A percentile compares a stretch with the other conserved stretches of the same genome.
Evolutionary conservation across 2,113 vertebrate genomes (phyloP).

Genomic region (Ciconia boyciana): DNA sequence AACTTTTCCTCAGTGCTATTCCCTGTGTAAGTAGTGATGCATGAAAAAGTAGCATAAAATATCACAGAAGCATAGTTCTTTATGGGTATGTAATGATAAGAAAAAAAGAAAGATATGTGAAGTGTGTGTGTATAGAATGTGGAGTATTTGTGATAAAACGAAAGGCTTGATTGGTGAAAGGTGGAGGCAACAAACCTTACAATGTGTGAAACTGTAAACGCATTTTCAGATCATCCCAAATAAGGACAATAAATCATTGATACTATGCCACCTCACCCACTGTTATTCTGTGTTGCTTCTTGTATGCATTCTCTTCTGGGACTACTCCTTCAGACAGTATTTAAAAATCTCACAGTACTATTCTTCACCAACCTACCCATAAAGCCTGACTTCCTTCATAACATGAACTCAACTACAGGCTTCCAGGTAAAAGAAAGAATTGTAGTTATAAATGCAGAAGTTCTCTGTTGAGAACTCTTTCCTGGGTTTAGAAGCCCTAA

Average conservation of each 20-base stretch:
- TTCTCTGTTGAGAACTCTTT: neutral
- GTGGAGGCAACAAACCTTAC: neutral
- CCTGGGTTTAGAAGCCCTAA: neutral
- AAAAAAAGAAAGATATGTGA: neutral
- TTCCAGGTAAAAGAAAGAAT: neutral
- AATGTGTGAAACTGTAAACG: neutral
- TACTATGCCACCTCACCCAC: neutral
- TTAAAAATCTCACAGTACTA: neutral
- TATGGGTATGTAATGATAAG: neutral
- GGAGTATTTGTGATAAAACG: neutral
- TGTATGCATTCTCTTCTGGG: neutral
- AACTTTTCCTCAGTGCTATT: neutral
- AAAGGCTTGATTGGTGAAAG: neutral
- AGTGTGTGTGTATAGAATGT: neutral
- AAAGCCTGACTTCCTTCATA: neutral
- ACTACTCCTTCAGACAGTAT: neutral
- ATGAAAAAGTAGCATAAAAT: neutral
- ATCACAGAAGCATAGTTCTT: neutral
- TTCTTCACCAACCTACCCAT: neutral
- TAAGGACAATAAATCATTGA: neutral
- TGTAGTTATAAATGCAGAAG: neutral
- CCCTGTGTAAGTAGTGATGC: neutral
- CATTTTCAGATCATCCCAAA: neutral
- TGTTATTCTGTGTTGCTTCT: neutral
- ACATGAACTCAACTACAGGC: neutral